Conservation (phyloP, 2,797 vertebrate genomes). For the Miichthys miiuy region DNA sequence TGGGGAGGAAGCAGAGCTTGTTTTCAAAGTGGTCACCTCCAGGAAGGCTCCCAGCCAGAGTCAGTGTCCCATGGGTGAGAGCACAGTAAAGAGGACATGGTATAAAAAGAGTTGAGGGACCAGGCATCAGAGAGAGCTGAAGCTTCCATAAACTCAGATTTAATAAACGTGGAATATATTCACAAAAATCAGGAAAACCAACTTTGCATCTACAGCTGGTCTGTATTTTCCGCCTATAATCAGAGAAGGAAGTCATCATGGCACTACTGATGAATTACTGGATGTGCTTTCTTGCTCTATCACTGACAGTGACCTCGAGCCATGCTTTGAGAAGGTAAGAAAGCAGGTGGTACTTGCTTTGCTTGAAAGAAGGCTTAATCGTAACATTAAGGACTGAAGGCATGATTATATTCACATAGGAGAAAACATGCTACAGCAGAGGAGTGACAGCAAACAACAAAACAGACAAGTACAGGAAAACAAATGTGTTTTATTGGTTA, state of each 20-base stretch:
- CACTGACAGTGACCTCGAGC: conserved; percentile 55
- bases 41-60: conserved; percentile 57
- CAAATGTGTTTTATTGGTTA: conserved; percentile 40
- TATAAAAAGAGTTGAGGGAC: conserved; percentile 74
- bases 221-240: conserved; percentile 4
- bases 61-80: conserved; percentile 58
- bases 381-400: not conserved
- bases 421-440: conserved; percentile 7
- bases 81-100: conserved; percentile 39
- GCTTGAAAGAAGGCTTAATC: not conserved
- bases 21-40: conserved; percentile 64
- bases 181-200: not conserved
- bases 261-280: conserved; percentile 55
- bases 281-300: conserved; percentile 65
- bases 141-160: conserved; percentile 24
- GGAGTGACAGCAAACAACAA: conserved; percentile 27
- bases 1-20: conserved; percentile 29
- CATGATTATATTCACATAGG: not conserved
- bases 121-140: conserved; percentile 12
- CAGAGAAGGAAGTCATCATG: conserved; percentile 54
- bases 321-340: conserved; percentile 79
- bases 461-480: conserved; percentile 38
- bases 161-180: conserved; percentile 30
- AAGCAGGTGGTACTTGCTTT: not conserved
- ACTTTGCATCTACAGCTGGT: not conserved